These are phyloP conservation scores for Poicephalus gulielmi DNA, from an alignment of 2,113 vertebrate genomes.

Conservation along the genomic window DNA sequence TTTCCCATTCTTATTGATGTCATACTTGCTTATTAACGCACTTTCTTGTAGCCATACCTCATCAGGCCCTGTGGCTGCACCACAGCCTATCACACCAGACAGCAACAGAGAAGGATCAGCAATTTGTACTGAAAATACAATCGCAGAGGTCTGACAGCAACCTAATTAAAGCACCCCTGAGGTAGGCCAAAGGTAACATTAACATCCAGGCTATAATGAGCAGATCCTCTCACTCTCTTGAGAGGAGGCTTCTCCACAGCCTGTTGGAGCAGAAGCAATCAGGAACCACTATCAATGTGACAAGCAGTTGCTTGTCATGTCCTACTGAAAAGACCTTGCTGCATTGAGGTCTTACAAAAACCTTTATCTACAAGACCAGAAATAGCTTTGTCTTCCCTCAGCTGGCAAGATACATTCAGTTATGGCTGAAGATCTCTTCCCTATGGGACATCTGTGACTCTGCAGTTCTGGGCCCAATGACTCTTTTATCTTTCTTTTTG, in stretches of 20 bases:
- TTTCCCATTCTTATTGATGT: not conserved
- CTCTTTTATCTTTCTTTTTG: not conserved
- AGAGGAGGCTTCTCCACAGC: not conserved
- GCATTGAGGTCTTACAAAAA: not conserved
- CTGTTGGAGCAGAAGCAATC: not conserved
- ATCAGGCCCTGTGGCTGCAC: not conserved
- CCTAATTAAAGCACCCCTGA: not conserved
- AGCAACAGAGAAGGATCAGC: not conserved
- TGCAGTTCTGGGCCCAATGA: not conserved
- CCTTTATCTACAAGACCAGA: not conserved
- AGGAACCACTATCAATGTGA: not conserved
- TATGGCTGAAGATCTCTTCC: not conserved
- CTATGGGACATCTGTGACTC: fast-evolving
- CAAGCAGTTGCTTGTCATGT: not conserved
- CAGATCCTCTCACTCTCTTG: not conserved
- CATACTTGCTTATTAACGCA: fast-evolving
- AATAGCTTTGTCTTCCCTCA: not conserved
- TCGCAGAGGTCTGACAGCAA: not conserved
- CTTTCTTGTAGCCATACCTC: not conserved
- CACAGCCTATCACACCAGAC: not conserved
- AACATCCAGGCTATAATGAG: not conserved
- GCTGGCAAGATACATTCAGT: not conserved
- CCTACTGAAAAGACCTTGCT: not conserved
- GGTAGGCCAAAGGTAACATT: not conserved
- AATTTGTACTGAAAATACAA: not conserved